phyloP scores from a whole-genome alignment of 2,113 vertebrate species.

The Hyla sarda region DNA sequence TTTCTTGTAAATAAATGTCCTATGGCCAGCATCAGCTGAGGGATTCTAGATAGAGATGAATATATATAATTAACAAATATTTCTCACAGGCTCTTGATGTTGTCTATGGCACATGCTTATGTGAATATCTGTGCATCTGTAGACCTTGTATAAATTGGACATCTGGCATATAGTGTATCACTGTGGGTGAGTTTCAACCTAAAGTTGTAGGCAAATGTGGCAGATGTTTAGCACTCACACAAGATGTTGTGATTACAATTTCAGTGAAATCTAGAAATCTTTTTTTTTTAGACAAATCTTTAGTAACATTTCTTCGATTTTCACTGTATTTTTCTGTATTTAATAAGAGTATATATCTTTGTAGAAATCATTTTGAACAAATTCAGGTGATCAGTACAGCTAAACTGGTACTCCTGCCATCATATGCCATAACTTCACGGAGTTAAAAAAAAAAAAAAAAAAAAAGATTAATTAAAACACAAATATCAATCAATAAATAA shows the following conservation, averaged over 20 bases:
- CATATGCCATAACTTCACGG: not conserved
- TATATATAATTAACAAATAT: conserved; percentile 12
- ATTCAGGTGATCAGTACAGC: not conserved
- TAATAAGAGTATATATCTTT: conserved; percentile 29
- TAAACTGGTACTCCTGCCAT: not conserved
- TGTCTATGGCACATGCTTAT: conserved; percentile 40
- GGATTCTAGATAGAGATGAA: conserved; percentile 5
- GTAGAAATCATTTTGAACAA: not conserved
- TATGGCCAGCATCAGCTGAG: conserved; percentile 32
- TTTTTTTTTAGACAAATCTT: not conserved
- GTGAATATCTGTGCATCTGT: conserved; percentile 26
- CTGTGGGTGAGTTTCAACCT: conserved; percentile 20
- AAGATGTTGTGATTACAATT: conserved; percentile 28
- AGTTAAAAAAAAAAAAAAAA: too few species aligned
- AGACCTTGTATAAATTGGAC: conserved; percentile 17
- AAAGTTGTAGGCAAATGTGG: conserved; percentile 33
- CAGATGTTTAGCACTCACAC: conserved; percentile 24
- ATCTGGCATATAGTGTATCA: conserved; percentile 38
- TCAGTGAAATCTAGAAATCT: not conserved
- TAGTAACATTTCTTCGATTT: not conserved
- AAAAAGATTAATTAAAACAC: too few species aligned
- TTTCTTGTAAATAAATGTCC: conserved; percentile 28
- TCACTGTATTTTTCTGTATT: conserved; percentile 21
- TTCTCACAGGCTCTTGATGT: conserved; percentile 20
- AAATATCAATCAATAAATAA: not conserved